phyloP scores from a whole-genome alignment of 2,113 vertebrate genomes.

The Leucopsar rothschildi region DNA sequence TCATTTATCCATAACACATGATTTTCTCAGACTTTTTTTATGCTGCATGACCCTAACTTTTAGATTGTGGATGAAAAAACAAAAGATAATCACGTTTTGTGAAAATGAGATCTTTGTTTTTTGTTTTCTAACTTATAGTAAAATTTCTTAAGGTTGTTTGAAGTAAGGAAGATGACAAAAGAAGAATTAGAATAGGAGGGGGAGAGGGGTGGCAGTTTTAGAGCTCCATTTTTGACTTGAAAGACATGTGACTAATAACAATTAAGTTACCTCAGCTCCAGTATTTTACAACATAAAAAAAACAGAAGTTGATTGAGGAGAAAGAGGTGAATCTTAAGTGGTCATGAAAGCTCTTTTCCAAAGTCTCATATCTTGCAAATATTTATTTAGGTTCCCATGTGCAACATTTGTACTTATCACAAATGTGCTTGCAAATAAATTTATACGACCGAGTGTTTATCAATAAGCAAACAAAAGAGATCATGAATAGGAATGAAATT shows the following conservation, averaged over 20 bases:
- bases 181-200: not conserved
- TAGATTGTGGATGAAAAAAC: not conserved
- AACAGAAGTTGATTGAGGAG: not conserved
- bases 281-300: not conserved
- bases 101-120: not conserved
- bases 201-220: not conserved
- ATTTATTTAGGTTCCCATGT: not conserved
- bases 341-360: not conserved
- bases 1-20: not conserved
- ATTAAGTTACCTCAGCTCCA: not conserved
- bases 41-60: not conserved
- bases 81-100: not conserved
- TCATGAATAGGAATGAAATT: not conserved
- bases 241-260: not conserved
- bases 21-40: not conserved
- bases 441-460: not conserved
- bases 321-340: not conserved
- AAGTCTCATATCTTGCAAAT: not conserved
- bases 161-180: not conserved
- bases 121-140: not conserved
- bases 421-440: not conserved
- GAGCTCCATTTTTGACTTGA: not conserved
- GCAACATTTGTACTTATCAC: not conserved
- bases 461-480: not conserved
- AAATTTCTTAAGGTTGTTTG: not conserved